Percentiles rank a stretch among this genome's conserved stretches.
Evolutionary conservation across 2,113 vertebrate species (phyloP).

Genomic region (Alosa alosa): DNA sequence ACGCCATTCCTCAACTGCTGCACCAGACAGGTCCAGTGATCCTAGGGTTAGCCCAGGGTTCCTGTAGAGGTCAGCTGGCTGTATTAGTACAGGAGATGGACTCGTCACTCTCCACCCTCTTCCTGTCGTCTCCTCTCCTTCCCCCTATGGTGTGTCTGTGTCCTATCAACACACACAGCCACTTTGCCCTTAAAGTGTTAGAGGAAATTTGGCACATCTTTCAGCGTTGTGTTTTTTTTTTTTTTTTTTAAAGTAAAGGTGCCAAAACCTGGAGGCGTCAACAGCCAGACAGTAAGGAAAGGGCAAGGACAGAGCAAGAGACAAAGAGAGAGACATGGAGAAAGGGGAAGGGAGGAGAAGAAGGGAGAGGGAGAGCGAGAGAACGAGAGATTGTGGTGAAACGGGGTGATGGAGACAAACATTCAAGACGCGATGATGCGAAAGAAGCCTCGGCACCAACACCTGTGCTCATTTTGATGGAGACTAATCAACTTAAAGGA

Average conservation of each 20-base stretch:
- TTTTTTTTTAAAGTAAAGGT: constrained; percentile 32
- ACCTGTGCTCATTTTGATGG: not conserved
- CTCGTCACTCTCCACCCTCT: constrained; percentile 11
- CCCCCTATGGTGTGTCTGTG: not conserved
- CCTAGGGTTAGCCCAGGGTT: not conserved
- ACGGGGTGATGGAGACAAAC: constrained; percentile 21
- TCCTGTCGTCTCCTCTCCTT: not conserved
- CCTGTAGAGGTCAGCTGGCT: not conserved
- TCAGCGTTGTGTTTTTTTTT: not conserved
- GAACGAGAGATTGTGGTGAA: constrained; percentile 26
- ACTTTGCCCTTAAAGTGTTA: constrained; percentile 22
- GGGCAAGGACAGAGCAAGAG: not conserved
- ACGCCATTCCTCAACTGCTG: not conserved
- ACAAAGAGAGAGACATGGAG: constrained; percentile 4
- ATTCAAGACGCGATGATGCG: constrained; percentile 60
- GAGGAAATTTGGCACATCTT: constrained; percentile 28
- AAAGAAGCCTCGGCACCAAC: constrained; percentile 47
- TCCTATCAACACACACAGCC: not conserved
- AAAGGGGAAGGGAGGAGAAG: constrained; percentile 18
- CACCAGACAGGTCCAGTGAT: not conserved
- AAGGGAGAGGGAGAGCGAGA: constrained; percentile 23
- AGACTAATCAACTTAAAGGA: not conserved
- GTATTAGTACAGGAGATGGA: not conserved
- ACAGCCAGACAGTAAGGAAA: constrained; percentile 39
- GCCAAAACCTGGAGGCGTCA: constrained; percentile 41